phyloP scores from a whole-genome alignment of 2,113 vertebrate species.

The Erythrolamprus reginae region DNA sequence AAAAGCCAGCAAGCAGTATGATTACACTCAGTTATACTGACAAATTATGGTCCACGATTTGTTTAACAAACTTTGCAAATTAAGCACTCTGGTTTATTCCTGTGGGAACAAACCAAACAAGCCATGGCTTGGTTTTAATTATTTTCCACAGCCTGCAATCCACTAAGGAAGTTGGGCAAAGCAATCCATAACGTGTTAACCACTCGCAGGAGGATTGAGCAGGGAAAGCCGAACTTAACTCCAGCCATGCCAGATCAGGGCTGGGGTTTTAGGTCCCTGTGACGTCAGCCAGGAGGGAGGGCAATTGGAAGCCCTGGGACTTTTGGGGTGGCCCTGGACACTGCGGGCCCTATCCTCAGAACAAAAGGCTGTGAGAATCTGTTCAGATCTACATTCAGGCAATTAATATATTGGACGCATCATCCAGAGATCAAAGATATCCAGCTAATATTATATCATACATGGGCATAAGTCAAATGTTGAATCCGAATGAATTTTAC shows the following conservation, averaged over 20 bases:
- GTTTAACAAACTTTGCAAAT: neutral
- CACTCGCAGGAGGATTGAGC: neutral
- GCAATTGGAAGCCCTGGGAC: neutral
- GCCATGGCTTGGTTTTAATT: neutral
- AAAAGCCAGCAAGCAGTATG: neutral
- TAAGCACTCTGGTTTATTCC: neutral
- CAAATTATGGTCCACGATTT: neutral
- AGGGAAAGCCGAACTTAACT: neutral
- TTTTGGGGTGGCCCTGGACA: neutral
- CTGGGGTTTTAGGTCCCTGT: neutral
- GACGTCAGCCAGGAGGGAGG: neutral
- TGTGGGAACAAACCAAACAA: neutral
- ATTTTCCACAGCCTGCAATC: neutral
- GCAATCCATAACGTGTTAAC: neutral
- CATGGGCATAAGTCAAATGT: slow-evolving; percentile 41
- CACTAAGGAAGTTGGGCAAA: neutral
- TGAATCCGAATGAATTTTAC: slow-evolving; percentile 9
- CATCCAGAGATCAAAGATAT: slow-evolving; percentile 49
- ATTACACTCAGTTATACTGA: neutral
- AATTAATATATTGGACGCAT: slow-evolving; percentile 20
- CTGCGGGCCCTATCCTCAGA: neutral
- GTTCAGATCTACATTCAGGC: slow-evolving; percentile 30
- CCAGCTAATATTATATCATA: slow-evolving; percentile 32
- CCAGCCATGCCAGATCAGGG: neutral
- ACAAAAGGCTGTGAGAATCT: slow-evolving; percentile 29